Base-by-base conservation (phyloP, 2,113 vertebrate genomes). In the Trichomycterus rosablanca region DNA sequence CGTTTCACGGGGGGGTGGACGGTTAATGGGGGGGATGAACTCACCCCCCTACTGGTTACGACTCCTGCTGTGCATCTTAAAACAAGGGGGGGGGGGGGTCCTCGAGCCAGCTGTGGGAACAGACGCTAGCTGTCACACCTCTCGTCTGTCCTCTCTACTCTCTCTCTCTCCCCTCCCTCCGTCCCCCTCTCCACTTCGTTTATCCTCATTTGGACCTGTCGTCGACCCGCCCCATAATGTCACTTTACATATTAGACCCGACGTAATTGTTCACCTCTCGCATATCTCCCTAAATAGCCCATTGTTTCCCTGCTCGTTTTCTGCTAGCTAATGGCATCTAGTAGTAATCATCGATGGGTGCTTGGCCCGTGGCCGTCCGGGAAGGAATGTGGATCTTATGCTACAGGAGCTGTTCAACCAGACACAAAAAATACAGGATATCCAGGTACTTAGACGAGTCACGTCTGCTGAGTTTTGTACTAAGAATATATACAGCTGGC, bases 21-120 rank as follows among this genome's bases (percentile, higher is more conserved):
- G 77, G 72, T 65, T 80, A 83, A 84, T 67, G 39, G 59, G 56
- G 75, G 78, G 65, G 51, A 52, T 67, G 20, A 66, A 76, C 58
- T 63, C 51, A 46, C 67, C 64, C 66, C 50, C 32, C 53, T 54
- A 56, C 57, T 59, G 67, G 67, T 63, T 52, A 68, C 53, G 67
- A 68, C 49, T 76, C 78, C 78, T 74, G 76, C 78, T 79, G 76
- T 66, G 76, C 19, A 19, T 52, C 66, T 71, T 24, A 39, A 23
- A 66, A 63, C 73, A 48, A 66, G 50, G 59, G 45, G 30, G 64
- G 71, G 66, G 40, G 57, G 16, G 40, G 68, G 10, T 1, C 2
- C n/a, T 40, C 37, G 14, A 14, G 53, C 68, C 71, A 79, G 68
- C 74, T 77, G 79, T 68, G 76, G 76, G 71, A 76, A 67, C 66